Percentiles rank a stretch among this genome's conserved stretches.
Conservation (phyloP, 2,888 invertebrate species). For the Chironomus tentans region DNA sequence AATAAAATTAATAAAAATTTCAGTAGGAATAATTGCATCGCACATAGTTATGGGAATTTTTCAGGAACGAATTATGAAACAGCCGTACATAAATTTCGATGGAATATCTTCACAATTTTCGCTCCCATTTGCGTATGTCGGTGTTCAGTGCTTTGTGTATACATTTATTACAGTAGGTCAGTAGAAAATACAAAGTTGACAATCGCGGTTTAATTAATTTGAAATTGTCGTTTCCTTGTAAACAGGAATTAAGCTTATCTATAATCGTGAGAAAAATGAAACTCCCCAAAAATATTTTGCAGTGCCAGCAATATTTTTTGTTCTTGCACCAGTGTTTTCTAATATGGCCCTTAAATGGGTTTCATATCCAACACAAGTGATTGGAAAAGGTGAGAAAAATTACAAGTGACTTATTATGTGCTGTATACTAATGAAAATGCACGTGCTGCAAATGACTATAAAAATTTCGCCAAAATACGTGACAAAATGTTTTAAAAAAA, state of each 20-base stretch:
- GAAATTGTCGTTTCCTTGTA: neutral
- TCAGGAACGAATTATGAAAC: neutral
- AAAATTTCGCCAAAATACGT: too few species aligned
- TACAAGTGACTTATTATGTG: too few species aligned
- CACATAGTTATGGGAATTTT: neutral
- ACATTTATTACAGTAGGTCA: neutral
- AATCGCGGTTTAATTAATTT: too few species aligned
- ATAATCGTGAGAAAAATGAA: constrained; percentile 50
- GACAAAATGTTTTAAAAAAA: too few species aligned
- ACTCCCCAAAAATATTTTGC: constrained; percentile 71
- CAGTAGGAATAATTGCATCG: neutral
- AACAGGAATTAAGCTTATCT: neutral
- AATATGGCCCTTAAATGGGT: constrained; percentile 95
- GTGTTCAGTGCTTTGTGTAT: neutral
- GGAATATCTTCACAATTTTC: neutral
- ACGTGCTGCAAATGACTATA: too few species aligned
- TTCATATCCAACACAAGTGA: constrained; percentile 49
- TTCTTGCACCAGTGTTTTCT: constrained; percentile 91
- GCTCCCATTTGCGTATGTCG: neutral
- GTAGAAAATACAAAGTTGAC: neutral
- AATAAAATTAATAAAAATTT: neutral
- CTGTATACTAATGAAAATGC: too few species aligned
- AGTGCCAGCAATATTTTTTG: constrained; percentile 75
- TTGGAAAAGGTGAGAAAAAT: neutral
- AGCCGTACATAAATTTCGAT: neutral